Evolutionary conservation across 1,140 invertebrate genomes (phyloP), one percentile per base, ranked within the genome.

Genomic region (Trachymyrmex septentrionalis): DNA sequence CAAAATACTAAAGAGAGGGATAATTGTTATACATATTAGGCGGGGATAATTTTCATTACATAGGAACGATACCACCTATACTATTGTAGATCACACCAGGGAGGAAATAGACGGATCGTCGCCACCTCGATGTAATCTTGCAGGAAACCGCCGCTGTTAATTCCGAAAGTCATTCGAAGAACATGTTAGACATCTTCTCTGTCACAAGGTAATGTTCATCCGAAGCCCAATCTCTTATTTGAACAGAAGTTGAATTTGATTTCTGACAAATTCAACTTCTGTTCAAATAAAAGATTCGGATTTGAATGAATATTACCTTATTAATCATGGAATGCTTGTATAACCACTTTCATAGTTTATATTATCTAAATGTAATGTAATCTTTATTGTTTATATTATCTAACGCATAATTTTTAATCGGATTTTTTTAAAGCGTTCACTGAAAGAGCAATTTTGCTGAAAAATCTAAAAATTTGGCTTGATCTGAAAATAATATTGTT

Each of bases 71-170:
- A 21, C 7, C 27, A 81, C n/a, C 80, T 75, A 38, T 38, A 84
- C 69, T 61, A n/a, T n/a, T n/a, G n/a, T n/a, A 48, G 27, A 24
- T 75, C 69, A 61, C 80, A 61, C n/a, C 24, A 38, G 44, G 24
- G 30, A 73, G 67, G 6, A 88, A 67, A 50, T 67, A 73, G 72
- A 90, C 61, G 21, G 66, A 78, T 82, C 75, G 87, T 72, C 67
- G 50, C 30, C 48, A 84, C 67, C 72, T 82, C 77, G 77, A 67
- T 77, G 59, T 84, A 90, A 90, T 89, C 88, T 80, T 48, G 87
- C 67, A 87, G 87, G 76, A 90, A 87, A 80, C 77, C 71, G 27
- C 48, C 77, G 53, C 81, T 88, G 87, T 89, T 90, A 89, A 90
- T 90, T 90, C 86, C 85, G 16, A 78, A 30, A 71, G 80, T 87